Evolutionary conservation across 2,888 invertebrate species (phyloP), one percentile per base, ranked within the genome.

Genomic region (Tuta absoluta): DNA sequence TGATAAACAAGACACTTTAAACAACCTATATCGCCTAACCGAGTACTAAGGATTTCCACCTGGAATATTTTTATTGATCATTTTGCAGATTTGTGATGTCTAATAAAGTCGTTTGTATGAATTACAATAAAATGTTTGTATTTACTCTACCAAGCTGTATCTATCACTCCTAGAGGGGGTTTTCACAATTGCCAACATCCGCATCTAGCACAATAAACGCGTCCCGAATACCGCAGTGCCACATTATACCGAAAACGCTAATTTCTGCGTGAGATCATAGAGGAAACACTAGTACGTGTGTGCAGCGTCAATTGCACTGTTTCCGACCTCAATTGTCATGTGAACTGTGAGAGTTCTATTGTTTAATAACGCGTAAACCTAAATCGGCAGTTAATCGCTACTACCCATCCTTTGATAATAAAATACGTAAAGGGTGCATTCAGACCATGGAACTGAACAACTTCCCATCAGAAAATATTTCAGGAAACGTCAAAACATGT

Each of bases 181-280:
- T 45, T 45, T 17, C 3, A 17, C 45, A 17, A 45, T 45, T 45
- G 45, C 45, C 45, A 45, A 45, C 45, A 17, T 45, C 45, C 45
- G n/a, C 17, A 45, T 45, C 45, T 45, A 45, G 45, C 45, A 45
- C 45, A 45, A 45, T 45, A 45, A 45, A 45, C 45, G 45, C n/a
- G 45, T 17, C 45, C 45, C 45, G n/a, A 45, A 45, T 45, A 45
- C n/a, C 17, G 17, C 45, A 41, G 12, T 17, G 4, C 41, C n/a
- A 45, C 17, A 8, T 11, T 5, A 11, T 45, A 17, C 17, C 11
- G 4, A 17, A 45, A 45, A 45, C 51, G 23, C 24, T 14, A 53
- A 23, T 53, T 53, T 53, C 51, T 53, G 51, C 51, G 51, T 53
- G 51, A 53, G 51, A 53, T 53, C 51, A 53, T 53, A 53, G 51